These are phyloP conservation scores for Emydocephalus ijimae DNA, from an alignment of 2,113 vertebrate species.

Conservation along the genomic window DNA sequence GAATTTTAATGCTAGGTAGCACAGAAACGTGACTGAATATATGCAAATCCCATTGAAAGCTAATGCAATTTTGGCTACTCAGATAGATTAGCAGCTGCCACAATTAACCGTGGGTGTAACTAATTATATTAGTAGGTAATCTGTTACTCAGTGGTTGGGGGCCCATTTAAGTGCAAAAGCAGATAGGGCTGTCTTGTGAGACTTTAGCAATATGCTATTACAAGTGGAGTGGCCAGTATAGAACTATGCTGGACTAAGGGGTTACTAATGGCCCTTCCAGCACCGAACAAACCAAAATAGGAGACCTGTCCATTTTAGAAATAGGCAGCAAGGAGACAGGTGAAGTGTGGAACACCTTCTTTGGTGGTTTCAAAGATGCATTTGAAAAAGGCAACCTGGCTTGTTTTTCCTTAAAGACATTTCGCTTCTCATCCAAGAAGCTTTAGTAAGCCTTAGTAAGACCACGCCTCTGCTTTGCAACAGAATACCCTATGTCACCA, in stretches of 20 bases:
- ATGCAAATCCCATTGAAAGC: slow-evolving; percentile 85
- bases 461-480: too few relatives aligned
- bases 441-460: too few relatives aligned
- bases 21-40: slow-evolving; percentile 69
- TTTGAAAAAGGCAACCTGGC: neutral
- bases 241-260: neutral
- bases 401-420: neutral
- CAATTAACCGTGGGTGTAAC: slow-evolving; percentile 75
- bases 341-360: neutral
- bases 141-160: slow-evolving; percentile 55
- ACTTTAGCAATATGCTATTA: neutral
- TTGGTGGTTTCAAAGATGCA: neutral
- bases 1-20: slow-evolving; percentile 75
- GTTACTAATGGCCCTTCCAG: neutral
- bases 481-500: too few relatives aligned
- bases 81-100: slow-evolving; percentile 71
- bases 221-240: neutral
- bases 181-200: neutral
- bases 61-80: slow-evolving; percentile 80
- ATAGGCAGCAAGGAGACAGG: neutral
- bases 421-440: neutral
- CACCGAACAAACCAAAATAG: neutral
- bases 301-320: neutral
- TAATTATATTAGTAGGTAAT: slow-evolving; percentile 76
- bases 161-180: slow-evolving; percentile 57